Evolutionary conservation across 1,140 invertebrate genomes (phyloP), one percentile per base, ranked within the genome.

Genomic region (Chlorops oryzae): DNA sequence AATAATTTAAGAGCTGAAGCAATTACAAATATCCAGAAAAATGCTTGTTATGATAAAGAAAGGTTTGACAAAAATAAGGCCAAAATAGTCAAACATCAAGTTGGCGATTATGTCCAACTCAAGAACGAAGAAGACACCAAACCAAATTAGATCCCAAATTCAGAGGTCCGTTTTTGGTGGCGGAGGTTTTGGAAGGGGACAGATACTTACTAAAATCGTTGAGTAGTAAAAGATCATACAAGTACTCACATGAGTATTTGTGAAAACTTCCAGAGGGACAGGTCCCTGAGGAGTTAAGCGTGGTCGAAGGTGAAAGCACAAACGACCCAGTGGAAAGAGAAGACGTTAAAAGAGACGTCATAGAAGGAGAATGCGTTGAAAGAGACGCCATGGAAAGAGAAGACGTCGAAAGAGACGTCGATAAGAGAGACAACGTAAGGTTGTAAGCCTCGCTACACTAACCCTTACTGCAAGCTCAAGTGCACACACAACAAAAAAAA

Each of bases 71-170:
- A 43, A 23, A 59, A 34, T 35, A 70, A 65, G 28, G 59, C 65
- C 17, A 65, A 57, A 25, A 9, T 69, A 7, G 20, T 37, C 43
- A 50, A 34, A 34, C 61, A 68, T 56, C 41, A 28, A 37, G 59
- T 63, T 13, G 63, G 62, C 27, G 66, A 70, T 51, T 62, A 57
- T 51, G 66, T 67, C 10, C 34, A 67, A 5, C 38, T 69, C 27
- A 17, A 62, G 58, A 69, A 70, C 37, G 54, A 72, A 43, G 57
- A 70, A 47, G 62, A 21, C 62, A 69, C 58, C 64, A 69, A 54
- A 62, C 61, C 2, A 71, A 69, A 51, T 43, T 69, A 10, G 59
- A 62, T 51, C 53, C 61, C 0, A 70, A 69, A 46, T 69, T 51
- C 50, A 60, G 56, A 41, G 63, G 68, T 3, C 68, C 63, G 2